Conservation (phyloP, 2,888 invertebrate genomes). For the Thumatha senex region DNA sequence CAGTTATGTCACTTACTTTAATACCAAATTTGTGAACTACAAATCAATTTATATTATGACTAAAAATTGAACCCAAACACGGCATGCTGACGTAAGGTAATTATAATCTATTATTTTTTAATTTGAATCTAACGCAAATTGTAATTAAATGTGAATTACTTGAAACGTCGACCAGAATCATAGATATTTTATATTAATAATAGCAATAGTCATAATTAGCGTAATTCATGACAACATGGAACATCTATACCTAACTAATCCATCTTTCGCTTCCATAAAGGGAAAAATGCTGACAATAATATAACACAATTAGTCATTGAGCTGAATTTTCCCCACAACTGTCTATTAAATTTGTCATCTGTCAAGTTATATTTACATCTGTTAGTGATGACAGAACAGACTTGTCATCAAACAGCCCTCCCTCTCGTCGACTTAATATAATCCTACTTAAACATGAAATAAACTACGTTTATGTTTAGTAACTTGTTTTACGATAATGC, state of each 20-base stretch:
- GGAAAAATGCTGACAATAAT: neutral
- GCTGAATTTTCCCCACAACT: conserved; percentile 32
- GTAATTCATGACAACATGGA: no score
- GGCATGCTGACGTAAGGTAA: no score
- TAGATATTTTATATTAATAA: no score
- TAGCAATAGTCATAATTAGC: no score
- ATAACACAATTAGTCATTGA: conserved; percentile 24
- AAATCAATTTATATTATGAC: neutral
- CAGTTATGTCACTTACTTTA: conserved; percentile 21
- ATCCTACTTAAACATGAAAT: conserved; percentile 39
- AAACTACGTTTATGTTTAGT: conserved; percentile 36
- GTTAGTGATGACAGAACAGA: conserved; percentile 39
- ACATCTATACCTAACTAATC: no score
- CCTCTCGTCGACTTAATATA: conserved; percentile 39
- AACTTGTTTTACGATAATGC: conserved; percentile 42
- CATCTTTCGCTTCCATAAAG: no score
- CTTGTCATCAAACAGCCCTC: conserved; percentile 38
- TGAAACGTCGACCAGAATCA: neutral
- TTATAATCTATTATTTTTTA: neutral
- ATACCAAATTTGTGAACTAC: neutral
- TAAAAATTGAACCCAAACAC: no score
- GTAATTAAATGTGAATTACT: no score
- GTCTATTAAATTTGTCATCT: conserved; percentile 43
- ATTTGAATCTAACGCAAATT: neutral
- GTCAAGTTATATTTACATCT: conserved; percentile 42